Evolutionary conservation across 2,888 invertebrate species (phyloP).

Genomic region (Seladonia tumulorum): DNA sequence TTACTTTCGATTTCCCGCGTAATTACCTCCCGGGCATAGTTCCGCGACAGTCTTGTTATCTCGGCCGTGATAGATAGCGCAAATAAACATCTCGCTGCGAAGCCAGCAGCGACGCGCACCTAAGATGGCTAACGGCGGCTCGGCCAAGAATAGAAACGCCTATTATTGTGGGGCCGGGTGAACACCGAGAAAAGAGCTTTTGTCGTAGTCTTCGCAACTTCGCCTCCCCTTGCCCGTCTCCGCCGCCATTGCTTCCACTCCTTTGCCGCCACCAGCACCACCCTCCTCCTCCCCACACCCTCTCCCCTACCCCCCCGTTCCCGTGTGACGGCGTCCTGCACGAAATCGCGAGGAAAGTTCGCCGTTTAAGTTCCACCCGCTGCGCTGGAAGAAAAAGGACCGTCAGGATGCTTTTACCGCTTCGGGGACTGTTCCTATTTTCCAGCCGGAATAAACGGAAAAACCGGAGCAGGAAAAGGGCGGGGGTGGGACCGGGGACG

Average conservation of each 20-base stretch:
- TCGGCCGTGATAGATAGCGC: constrained; percentile 71
- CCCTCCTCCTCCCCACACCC: too few relatives aligned
- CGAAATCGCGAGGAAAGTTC: constrained; percentile 50
- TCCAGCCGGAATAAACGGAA: constrained; percentile 39
- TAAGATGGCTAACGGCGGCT: constrained; percentile 65
- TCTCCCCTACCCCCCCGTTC: not conserved
- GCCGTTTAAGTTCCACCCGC: constrained; percentile 48
- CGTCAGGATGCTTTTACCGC: constrained; percentile 45
- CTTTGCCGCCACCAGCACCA: not conserved
- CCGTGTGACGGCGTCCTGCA: not conserved
- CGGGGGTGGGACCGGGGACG: constrained; percentile 15
- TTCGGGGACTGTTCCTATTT: constrained; percentile 46
- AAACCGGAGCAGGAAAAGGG: constrained; percentile 24
- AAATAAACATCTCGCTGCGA: constrained; percentile 70
- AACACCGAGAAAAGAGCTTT: constrained; percentile 54
- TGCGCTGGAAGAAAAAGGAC: constrained; percentile 22
- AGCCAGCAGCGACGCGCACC: constrained; percentile 61
- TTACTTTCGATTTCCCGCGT: constrained; percentile 70
- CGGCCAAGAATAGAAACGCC: constrained; percentile 65
- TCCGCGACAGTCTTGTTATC: constrained; percentile 71
- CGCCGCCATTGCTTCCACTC: not conserved
- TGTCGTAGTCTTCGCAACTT: constrained; percentile 47
- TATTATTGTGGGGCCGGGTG: constrained; percentile 59
- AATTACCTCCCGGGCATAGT: constrained; percentile 65
- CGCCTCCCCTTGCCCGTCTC: constrained; percentile 23